phyloP scores from a whole-genome alignment of 2,888 invertebrate species.

The Agriotes lineatus region DNA sequence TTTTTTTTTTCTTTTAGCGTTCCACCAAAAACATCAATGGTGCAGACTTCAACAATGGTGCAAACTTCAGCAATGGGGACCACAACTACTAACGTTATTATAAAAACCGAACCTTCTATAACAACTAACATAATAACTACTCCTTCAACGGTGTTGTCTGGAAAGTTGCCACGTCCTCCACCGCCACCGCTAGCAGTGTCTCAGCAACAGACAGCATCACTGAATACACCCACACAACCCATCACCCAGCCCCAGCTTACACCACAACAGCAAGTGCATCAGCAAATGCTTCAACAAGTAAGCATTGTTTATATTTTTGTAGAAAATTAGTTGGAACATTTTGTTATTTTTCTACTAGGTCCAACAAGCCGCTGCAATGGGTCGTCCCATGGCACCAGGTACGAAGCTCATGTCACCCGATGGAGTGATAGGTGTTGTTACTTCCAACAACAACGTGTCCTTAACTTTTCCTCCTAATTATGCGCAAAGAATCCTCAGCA shows the following conservation, averaged over 20 bases:
- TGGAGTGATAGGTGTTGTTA: slow-evolving; percentile 76
- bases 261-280: slow-evolving; percentile 67
- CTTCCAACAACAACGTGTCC: slow-evolving; percentile 73
- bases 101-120: slow-evolving; percentile 40
- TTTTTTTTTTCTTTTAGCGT: slow-evolving; percentile 20
- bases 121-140: slow-evolving; percentile 3
- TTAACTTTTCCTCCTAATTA: slow-evolving; percentile 69
- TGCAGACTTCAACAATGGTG: slow-evolving; percentile 41
- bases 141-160: neutral
- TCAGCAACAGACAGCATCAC: slow-evolving; percentile 49
- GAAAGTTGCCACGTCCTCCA: slow-evolving; percentile 24
- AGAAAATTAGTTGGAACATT: no score
- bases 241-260: slow-evolving; percentile 50
- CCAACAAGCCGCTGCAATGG: slow-evolving; percentile 75
- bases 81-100: slow-evolving; percentile 43
- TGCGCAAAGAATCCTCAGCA: slow-evolving; percentile 59
- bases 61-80: slow-evolving; percentile 44
- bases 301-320: slow-evolving; percentile 30
- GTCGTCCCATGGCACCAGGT: slow-evolving; percentile 70
- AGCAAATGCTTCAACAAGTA: slow-evolving; percentile 70
- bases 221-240: slow-evolving; percentile 48
- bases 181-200: slow-evolving; percentile 57
- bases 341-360: slow-evolving; percentile 66
- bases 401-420: slow-evolving; percentile 71
- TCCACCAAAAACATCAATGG: slow-evolving; percentile 33